Conservation (phyloP, 2,888 invertebrate species). For the Perdita meconis region DNA sequence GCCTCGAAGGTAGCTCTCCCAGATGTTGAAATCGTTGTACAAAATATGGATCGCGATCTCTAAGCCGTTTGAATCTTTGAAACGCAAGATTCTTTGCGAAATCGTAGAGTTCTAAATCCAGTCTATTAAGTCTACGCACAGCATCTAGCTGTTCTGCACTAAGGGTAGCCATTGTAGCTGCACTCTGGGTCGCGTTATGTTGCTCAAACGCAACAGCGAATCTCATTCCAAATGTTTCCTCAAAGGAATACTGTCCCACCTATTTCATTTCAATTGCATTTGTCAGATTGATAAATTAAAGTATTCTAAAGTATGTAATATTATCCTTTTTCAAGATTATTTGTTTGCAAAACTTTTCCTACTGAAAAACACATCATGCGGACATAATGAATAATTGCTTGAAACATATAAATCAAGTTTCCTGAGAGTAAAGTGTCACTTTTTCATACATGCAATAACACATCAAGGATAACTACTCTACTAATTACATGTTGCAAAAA, state of each 20-base stretch:
- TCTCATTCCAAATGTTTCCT: conserved; percentile 95
- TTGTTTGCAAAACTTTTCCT: not conserved
- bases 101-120: conserved; percentile 96
- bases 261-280: conserved; percentile 76
- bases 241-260: conserved; percentile 96
- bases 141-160: conserved; percentile 90
- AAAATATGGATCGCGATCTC: conserved; percentile 92
- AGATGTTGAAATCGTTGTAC: conserved; percentile 93
- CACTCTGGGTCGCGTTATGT: conserved; percentile 95
- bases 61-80: conserved; percentile 92
- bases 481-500: conserved; percentile 1
- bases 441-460: conserved; percentile 45
- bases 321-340: too few relatives aligned
- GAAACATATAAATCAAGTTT: not conserved
- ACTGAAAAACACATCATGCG: not conserved
- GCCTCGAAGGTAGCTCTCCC: conserved; percentile 91
- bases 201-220: conserved; percentile 96
- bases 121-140: conserved; percentile 92
- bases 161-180: conserved; percentile 91
- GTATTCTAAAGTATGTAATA: too few relatives aligned
- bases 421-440: conserved; percentile 1
- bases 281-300: conserved; percentile 19
- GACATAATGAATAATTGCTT: not conserved
- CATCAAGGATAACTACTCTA: conserved; percentile 31
- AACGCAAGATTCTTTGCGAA: conserved; percentile 96